Conservation (phyloP, 1,140 invertebrate species). For the Drosophila nikananu region DNA sequence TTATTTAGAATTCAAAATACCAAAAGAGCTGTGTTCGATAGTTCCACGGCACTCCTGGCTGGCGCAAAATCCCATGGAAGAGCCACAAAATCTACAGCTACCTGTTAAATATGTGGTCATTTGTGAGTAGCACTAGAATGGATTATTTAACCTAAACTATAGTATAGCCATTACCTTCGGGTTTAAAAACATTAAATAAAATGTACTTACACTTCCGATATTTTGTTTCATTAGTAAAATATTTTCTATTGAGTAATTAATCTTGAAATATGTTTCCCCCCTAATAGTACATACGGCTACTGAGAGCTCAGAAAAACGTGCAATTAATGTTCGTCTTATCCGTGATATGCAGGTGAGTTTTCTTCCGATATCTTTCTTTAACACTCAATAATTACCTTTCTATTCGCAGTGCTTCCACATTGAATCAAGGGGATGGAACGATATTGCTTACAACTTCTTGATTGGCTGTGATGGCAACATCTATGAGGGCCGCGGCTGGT, state of each 20-base stretch:
- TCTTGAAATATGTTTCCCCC: not conserved
- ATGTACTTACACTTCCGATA: too few species aligned
- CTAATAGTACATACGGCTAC: slow-evolving; percentile 85
- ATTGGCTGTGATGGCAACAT: slow-evolving; percentile 89
- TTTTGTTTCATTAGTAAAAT: not conserved
- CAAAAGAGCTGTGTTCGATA: slow-evolving; percentile 69
- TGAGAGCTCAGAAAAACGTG: slow-evolving; percentile 84
- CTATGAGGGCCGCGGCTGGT: slow-evolving; percentile 90
- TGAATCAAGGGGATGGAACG: slow-evolving; percentile 86
- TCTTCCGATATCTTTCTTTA: not conserved
- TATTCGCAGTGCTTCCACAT: slow-evolving; percentile 87
- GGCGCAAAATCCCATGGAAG: slow-evolving; percentile 77
- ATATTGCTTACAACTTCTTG: slow-evolving; percentile 89
- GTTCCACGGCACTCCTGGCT: slow-evolving; percentile 80
- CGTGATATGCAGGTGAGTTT: slow-evolving; percentile 84
- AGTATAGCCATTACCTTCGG: too few species aligned
- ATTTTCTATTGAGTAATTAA: not conserved
- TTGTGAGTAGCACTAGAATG: slow-evolving; percentile 57
- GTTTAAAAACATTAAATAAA: too few species aligned
- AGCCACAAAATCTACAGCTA: slow-evolving; percentile 50
- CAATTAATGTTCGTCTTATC: slow-evolving; percentile 84
- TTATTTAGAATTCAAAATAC: slow-evolving; percentile 73
- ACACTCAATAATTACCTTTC: not conserved
- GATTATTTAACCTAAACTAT: not conserved
- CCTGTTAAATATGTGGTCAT: slow-evolving; percentile 84